Evolutionary conservation across 92 coral and sea anemone species (phyloP), one percentile per base, ranked within the genome.

Genomic region (Porites rus): DNA sequence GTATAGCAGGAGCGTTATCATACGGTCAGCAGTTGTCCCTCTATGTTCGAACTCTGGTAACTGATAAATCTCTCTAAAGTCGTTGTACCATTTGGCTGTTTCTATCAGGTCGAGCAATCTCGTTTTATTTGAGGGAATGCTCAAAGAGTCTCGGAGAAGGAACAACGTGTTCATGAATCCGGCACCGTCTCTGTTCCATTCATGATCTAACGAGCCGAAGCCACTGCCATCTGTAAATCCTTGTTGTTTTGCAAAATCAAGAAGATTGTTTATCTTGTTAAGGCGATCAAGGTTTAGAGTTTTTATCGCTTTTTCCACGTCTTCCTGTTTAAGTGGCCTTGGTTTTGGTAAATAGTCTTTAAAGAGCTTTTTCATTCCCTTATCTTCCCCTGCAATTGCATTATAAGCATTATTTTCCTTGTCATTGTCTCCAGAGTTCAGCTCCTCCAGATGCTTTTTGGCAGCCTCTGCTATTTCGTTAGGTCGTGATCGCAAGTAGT

Each of bases 1-100:
- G 76, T 72, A 95, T 14, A 93, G 69, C 56, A 93, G 59, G 18
- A 81, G 72, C 38, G 96, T 93, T 31, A 92, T 89, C 87, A 95
- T 88, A 11, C 96, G 91, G 82, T 95, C 95, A 11, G 96, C 94
- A 20, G 98, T 93, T 2, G 96, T 93, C 13, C 97, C 96, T 38
- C 66, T 70, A 52, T 19, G 56, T 67, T 84, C 88, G 25, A 84
- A 84, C 8, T 65, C 56, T 51, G 87, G 80, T 7, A 72, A 14
- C 70, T 94, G 98, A 60, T 90, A 94, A n/a, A 94, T 79, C 81
- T 92, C 98, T 56, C 93, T 91, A 74, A 94, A 90, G 68, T 90
- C 91, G 73, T 53, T 88, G 89, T 90, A 94, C 98, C 98, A 94
- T 78, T 88, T 90, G 92, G 92, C 92, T 14, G 95, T 86, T 31